Percentiles rank a stretch among this genome's conserved stretches.
Evolutionary conservation across 2,113 vertebrate genomes (phyloP).

Genomic region (Tetrao urogallus): DNA sequence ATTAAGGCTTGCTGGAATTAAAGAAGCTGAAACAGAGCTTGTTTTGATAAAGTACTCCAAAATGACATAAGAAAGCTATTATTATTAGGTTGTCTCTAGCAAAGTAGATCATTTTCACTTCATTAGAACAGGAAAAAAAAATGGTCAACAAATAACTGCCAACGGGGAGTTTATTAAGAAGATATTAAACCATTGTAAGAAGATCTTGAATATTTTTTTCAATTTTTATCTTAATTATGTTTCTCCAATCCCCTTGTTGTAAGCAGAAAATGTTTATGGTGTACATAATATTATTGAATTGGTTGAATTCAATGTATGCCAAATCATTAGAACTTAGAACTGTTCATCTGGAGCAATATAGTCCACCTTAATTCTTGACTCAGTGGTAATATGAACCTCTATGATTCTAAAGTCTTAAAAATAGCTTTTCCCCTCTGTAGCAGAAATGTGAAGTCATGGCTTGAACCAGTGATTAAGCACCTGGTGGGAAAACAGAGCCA

Average conservation of each 20-base stretch:
- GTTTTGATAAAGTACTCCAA: background rate
- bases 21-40: background rate
- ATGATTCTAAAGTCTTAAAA: background rate
- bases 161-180: background rate
- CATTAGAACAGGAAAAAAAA: background rate
- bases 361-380: background rate
- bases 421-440: background rate
- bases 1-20: background rate
- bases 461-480: no score
- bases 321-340: background rate
- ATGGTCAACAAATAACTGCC: background rate
- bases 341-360: background rate
- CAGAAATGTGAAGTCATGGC: no score
- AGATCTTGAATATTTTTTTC: background rate
- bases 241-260: background rate
- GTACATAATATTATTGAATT: background rate
- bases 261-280: background rate
- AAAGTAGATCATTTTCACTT: background rate
- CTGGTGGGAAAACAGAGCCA: no score
- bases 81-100: background rate
- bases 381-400: background rate
- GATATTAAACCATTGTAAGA: background rate
- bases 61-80: rapidly evolving
- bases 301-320: background rate
- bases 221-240: background rate